These are phyloP conservation scores for Branchinecta lynchi DNA, from an alignment of 1,140 invertebrate species.

Conservation along the genomic window DNA sequence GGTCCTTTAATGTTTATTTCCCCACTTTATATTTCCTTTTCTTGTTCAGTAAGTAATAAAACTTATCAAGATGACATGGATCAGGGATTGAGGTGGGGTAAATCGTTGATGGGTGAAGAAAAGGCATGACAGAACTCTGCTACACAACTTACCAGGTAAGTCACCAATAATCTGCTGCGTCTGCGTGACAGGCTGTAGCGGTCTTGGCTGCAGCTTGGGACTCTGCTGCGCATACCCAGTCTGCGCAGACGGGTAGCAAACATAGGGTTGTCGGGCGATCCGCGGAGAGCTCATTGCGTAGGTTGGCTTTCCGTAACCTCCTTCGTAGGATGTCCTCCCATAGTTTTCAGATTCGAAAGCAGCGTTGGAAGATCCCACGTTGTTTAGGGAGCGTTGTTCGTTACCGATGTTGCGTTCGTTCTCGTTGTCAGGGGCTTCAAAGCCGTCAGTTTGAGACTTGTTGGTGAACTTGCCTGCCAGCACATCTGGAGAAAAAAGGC, in stretches of 20 bases:
- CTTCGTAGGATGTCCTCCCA: not conserved
- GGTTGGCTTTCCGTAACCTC: not conserved
- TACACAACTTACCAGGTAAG: not conserved
- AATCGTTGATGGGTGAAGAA: no score
- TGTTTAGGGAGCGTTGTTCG: not conserved
- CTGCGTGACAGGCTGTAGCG: not conserved
- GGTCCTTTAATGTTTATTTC: no score
- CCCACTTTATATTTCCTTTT: no score
- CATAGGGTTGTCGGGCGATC: not conserved
- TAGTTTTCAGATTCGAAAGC: not conserved
- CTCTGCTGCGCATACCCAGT: not conserved
- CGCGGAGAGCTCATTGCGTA: conserved; percentile 2
- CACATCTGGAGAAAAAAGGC: not conserved
- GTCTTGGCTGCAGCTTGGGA: not conserved
- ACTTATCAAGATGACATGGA: no score
- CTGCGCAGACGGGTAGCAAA: not conserved
- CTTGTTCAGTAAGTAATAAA: no score
- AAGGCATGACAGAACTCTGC: no score
- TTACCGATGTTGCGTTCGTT: not conserved
- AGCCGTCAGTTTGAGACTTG: not conserved
- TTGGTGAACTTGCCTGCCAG: not conserved
- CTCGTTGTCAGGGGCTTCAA: not conserved
- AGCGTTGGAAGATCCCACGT: not conserved
- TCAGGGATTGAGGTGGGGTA: no score
- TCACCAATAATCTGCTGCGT: not conserved